Evolutionary conservation across 2,888 invertebrate genomes (phyloP), one percentile per base, ranked within the genome.

Genomic region (Melieria omissa): DNA sequence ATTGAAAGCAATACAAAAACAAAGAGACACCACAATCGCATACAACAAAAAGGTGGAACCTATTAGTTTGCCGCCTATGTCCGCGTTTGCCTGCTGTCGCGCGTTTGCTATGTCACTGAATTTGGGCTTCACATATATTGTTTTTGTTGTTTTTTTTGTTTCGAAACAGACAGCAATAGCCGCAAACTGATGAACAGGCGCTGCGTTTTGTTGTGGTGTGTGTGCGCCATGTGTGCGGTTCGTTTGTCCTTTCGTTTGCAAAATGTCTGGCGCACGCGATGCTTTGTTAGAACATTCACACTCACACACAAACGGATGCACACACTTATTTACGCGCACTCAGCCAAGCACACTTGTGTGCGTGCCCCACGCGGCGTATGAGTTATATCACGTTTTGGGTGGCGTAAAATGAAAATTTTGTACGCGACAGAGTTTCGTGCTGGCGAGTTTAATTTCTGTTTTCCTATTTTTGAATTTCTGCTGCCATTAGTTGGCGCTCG

Each of bases 21-120:
- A 29, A 29, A 29, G 3, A 29, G 58, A 58, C 16, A 14, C 58
- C 29, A 58, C n/a, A 58, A 58, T 12, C 61, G 61, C 42, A 29
- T 52, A 64, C 64, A 64, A 64, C 52, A 52, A 64, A 64, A 52
- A 64, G 64, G 64, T 64, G 29, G 64, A 64, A 64, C 49, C 64
- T 9, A 41, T 41, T 52, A 10, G 29, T 7, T 62, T 42, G 8
- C 10, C 52, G 64, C 29, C 29, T 29, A 29, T 29, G 29, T 29
- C 29, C 29, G 29, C 29, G 29, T 29, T 29, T 3, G 29, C 29
- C 29, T 1, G 29, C 29, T 29, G 29, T 29, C 29, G 29, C 29
- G 29, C 29, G 29, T 29, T 29, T 29, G 29, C 29, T 29, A 29
- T 29, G 29, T 29, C 29, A n/a, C n/a, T n/a, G n/a, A n/a, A n/a